These are phyloP conservation scores for Calephelis virginiensis DNA, from an alignment of 1,140 invertebrate genomes.

Conservation along the genomic window DNA sequence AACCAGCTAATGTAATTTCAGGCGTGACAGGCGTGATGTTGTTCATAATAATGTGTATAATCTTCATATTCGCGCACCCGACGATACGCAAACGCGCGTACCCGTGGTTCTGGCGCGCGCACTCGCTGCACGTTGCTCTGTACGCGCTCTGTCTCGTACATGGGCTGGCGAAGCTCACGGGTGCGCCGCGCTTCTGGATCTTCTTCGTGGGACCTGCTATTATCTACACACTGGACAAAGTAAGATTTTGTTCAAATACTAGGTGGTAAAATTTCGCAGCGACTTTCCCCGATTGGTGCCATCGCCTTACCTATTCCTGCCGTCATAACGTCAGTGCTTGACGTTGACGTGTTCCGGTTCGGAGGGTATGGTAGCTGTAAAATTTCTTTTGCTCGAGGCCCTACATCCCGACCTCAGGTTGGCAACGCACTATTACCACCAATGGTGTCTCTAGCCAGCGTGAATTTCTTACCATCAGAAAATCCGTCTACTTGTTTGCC, in stretches of 20 bases:
- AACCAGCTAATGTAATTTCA: conserved; percentile 59
- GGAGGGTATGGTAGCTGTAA: no score
- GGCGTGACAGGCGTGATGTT: conserved; percentile 96
- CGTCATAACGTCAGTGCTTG: no score
- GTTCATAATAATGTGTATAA: conserved; percentile 96
- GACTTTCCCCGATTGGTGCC: no score
- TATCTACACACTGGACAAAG: conserved; percentile 94
- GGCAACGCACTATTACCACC: no score
- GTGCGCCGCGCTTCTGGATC: conserved; percentile 95
- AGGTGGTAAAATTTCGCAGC: background rate
- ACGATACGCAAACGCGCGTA: conserved; percentile 95
- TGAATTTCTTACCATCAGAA: no score
- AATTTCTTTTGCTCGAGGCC: no score
- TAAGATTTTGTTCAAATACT: conserved; percentile 51
- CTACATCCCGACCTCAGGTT: no score
- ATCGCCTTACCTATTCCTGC: no score
- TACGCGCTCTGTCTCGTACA: conserved; percentile 96
- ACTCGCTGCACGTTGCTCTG: conserved; percentile 93
- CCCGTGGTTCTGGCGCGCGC: conserved; percentile 98
- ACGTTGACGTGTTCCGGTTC: no score
- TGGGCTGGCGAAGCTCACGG: conserved; percentile 95
- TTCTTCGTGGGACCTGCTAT: conserved; percentile 97
- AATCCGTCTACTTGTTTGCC: no score
- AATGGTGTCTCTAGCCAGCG: no score
- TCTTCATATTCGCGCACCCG: conserved; percentile 98